These are phyloP conservation scores for Hyppa rectilinea DNA, from an alignment of 2,888 invertebrate genomes.

Conservation along the genomic window DNA sequence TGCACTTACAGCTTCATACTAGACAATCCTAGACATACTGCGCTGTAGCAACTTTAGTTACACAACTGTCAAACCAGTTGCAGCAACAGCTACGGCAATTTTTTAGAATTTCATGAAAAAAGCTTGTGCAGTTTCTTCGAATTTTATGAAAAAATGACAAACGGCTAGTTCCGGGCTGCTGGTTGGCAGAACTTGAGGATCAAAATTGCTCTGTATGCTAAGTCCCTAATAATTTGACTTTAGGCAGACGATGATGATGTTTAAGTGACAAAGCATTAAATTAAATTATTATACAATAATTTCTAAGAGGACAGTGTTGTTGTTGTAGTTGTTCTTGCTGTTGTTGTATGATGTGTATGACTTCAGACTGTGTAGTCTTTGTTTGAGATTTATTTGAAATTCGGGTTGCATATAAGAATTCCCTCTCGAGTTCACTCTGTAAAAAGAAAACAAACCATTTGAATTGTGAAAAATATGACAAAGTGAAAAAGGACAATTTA, in stretches of 20 bases:
- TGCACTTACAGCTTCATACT: not conserved
- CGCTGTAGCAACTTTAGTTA: not conserved
- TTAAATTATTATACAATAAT: not conserved
- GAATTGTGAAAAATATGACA: not conserved
- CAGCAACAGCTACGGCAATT: not conserved
- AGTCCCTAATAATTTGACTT: not conserved
- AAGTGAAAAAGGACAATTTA: not conserved
- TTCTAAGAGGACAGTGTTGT: not conserved
- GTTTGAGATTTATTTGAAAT: constrained; percentile 10
- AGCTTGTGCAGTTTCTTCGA: not conserved
- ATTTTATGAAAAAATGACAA: not conserved
- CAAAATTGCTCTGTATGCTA: not conserved
- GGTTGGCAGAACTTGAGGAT: not conserved
- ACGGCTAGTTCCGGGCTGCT: not conserved
- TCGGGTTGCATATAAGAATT: constrained; percentile 72
- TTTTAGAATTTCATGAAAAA: not conserved
- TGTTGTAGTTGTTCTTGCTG: not conserved
- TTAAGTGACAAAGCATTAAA: not conserved
- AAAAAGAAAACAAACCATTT: constrained; percentile 48
- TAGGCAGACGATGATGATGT: not conserved
- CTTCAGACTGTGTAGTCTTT: not conserved
- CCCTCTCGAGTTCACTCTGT: constrained; percentile 71
- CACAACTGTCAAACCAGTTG: not conserved
- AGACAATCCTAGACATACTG: not conserved
- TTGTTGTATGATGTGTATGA: not conserved